phyloP scores from a whole-genome alignment of 2,888 invertebrate genomes.

The Drosophila colorata region DNA sequence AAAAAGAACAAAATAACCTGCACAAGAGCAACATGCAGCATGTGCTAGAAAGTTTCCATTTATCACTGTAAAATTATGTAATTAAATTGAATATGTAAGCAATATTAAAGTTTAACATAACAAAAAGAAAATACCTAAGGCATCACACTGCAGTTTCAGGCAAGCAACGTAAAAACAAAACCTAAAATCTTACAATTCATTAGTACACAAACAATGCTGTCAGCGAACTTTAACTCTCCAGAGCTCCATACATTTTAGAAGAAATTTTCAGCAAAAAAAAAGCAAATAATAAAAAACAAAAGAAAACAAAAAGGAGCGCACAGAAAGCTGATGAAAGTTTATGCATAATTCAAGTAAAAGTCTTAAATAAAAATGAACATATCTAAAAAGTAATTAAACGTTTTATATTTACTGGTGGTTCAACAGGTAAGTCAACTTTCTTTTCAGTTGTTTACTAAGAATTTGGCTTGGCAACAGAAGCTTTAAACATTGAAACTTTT shows the following conservation, averaged over 20 bases:
- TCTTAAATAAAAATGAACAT: constrained; percentile 81
- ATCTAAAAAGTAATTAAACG: constrained; percentile 66
- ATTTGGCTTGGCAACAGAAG: neutral
- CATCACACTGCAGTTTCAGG: constrained; percentile 54
- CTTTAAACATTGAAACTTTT: too few species aligned
- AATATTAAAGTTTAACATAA: constrained; percentile 71
- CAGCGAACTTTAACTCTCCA: constrained; percentile 53
- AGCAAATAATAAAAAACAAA: constrained; percentile 12
- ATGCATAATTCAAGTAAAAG: constrained; percentile 74
- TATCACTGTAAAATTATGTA: constrained; percentile 72
- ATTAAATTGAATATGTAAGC: constrained; percentile 71
- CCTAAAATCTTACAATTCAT: constrained; percentile 48
- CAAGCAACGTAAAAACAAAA: constrained; percentile 44
- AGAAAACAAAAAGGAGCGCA: constrained; percentile 35
- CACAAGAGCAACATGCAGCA: constrained; percentile 42
- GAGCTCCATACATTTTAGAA: constrained; percentile 66
- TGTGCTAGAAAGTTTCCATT: constrained; percentile 63
- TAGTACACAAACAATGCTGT: constrained; percentile 50
- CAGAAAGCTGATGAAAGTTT: constrained; percentile 54
- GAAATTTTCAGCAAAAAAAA: constrained; percentile 56
- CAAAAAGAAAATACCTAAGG: constrained; percentile 36
- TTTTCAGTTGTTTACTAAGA: neutral
- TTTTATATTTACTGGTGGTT: constrained; percentile 21
- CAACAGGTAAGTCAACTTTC: constrained; percentile 9
- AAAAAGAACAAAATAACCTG: constrained; percentile 23